Base-by-base conservation (phyloP, 2,113 vertebrate genomes). In the Piaya cayana region DNA sequence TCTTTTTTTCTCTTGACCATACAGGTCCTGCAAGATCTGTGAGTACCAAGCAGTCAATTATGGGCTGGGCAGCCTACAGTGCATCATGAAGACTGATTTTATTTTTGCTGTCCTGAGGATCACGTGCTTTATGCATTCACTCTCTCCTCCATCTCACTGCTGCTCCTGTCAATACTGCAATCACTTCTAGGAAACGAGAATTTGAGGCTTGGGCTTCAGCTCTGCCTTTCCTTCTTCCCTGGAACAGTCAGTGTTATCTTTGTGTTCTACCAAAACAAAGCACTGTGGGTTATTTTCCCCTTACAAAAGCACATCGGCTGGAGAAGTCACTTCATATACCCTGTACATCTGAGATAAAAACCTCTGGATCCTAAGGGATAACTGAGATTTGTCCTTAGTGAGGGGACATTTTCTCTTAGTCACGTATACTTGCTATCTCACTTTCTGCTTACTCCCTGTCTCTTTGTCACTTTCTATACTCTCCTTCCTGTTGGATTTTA, bases 31-130 rank as follows among this genome's bases (percentile, higher is more conserved):
- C 86, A 96, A 96, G 81, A 15, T 92, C 29, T 0, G 19, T 59
- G 76, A 89, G 68, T 92, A 85, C 82, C 78, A 94, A 93, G 68
- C 84, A 86, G 87, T 94, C 77, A 97, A 92, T 92, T 78, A 95
- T 95, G 96, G 81, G 62, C 94, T 94, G 91, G 80, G 49, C 78
- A 87, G 78, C 82, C 84, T 92, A 74, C 56, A 85, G 55, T 82
- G 39, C 97, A 97, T 92, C 97, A 98, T 98, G 98, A 97, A 92
- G 96, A 97, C 91, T 97, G 97, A 96, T 62, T 79, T 93, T 70
- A 47, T 70, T 81, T 92, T 90, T 13, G 45, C 53, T 82, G 65
- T 92, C 34, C 86, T 13, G 32, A 64, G 68, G 94, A 92, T 96
- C 59, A 71, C 15, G 17, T 82, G 82, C 79, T 77, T 77, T 94